Evolutionary conservation across 1,140 invertebrate genomes (phyloP).

Genomic region (Sesamia nonagrioides): DNA sequence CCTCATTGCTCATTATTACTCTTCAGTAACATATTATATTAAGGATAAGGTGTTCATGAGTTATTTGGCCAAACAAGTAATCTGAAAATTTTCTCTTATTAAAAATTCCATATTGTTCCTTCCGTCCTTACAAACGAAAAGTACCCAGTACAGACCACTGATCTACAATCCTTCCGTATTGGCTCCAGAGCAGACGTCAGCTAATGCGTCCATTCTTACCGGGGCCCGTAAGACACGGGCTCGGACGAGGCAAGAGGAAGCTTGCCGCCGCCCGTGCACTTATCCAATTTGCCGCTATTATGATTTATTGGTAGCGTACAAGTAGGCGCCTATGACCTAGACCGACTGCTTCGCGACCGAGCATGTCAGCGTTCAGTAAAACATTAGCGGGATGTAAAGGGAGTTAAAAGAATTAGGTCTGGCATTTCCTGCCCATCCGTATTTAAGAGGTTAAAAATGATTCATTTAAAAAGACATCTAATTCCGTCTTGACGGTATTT

Average conservation of each 20-base stretch:
- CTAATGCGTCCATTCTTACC: slow-evolving; percentile 45
- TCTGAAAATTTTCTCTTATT: not conserved
- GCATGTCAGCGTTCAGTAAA: slow-evolving; percentile 16
- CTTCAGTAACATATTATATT: too few species aligned
- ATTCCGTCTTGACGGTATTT: not conserved
- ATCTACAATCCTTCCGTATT: slow-evolving; percentile 25
- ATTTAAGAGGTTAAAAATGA: not conserved
- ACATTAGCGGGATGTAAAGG: not conserved
- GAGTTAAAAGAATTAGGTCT: not conserved
- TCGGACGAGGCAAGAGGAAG: slow-evolving; percentile 79
- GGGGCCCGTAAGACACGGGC: slow-evolving; percentile 62
- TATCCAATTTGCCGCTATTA: slow-evolving; percentile 84
- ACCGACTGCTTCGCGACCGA: slow-evolving; percentile 57
- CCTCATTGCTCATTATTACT: too few species aligned
- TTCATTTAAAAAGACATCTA: not conserved
- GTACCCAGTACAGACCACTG: not conserved
- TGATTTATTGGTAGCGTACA: slow-evolving; percentile 78
- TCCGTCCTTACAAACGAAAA: not conserved
- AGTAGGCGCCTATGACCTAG: slow-evolving; percentile 77
- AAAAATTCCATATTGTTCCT: not conserved
- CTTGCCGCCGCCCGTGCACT: slow-evolving; percentile 65
- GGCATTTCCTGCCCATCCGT: not conserved
- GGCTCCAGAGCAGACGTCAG: slow-evolving; percentile 19
- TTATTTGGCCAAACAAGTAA: not conserved
- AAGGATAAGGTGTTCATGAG: too few species aligned